phyloP scores from a whole-genome alignment of 2,113 vertebrate species.

The Diphyllodes magnificus region DNA sequence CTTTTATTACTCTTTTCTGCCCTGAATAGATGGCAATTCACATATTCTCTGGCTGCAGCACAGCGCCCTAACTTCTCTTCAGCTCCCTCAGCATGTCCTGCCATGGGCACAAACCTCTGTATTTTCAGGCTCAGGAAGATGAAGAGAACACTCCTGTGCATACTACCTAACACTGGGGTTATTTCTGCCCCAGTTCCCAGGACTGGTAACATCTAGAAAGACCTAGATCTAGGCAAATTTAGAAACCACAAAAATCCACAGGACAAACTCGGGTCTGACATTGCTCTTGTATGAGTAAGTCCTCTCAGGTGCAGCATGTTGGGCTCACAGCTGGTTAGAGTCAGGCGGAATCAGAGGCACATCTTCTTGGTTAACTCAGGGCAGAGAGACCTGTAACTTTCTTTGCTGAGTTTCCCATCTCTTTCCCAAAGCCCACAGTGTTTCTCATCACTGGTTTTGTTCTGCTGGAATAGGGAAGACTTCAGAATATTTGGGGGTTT shows the following conservation, averaged over 20 bases:
- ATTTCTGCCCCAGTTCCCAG: background rate
- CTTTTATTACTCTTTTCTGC: background rate
- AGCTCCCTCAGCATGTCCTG: background rate
- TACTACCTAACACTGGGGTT: background rate
- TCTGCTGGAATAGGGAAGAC: background rate
- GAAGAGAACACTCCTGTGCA: background rate
- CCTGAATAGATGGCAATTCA: background rate
- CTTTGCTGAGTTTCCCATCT: background rate
- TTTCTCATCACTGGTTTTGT: background rate
- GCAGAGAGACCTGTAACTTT: background rate
- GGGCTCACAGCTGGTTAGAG: background rate
- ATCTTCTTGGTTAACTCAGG: background rate
- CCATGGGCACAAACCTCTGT: background rate
- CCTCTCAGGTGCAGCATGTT: background rate
- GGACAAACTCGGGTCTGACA: background rate
- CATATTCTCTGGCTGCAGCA: background rate
- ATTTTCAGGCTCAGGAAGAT: background rate
- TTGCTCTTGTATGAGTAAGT: background rate
- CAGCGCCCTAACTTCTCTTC: background rate
- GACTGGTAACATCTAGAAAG: background rate
- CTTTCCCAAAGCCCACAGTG: background rate
- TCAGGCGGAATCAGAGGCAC: background rate
- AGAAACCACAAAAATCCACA: background rate
- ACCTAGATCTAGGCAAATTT: background rate
- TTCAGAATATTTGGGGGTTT: background rate